Evolutionary conservation across 1,140 invertebrate species (phyloP).

Genomic region (Drosophila sulfurigaster): DNA sequence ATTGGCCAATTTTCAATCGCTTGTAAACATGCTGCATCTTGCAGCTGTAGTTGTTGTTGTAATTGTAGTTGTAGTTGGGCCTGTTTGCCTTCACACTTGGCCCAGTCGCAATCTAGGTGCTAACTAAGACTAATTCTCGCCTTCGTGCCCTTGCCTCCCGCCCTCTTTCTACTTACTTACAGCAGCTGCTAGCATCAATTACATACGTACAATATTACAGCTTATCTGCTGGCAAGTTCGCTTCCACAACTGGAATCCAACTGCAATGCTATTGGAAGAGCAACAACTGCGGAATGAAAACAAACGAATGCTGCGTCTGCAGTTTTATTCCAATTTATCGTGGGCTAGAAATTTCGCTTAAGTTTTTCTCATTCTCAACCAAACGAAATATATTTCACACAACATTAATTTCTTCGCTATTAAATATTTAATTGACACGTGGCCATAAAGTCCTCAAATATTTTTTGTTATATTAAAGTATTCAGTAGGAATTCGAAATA

Average conservation of each 20-base stretch:
- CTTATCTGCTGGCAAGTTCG: not conserved
- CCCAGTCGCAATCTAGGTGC: slow-evolving; percentile 41
- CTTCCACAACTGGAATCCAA: not conserved
- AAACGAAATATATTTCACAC: too few species aligned
- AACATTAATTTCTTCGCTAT: too few species aligned
- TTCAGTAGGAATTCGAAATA: too few species aligned
- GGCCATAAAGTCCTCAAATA: too few species aligned
- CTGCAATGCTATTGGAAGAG: not conserved
- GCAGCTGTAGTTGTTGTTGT: too few species aligned
- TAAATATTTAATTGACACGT: too few species aligned
- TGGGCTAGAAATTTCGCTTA: too few species aligned
- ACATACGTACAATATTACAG: not conserved
- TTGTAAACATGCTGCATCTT: slow-evolving; percentile 44
- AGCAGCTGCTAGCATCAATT: not conserved
- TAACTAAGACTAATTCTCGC: slow-evolving; percentile 65
- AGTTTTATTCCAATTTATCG: too few species aligned
- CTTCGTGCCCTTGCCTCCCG: not conserved
- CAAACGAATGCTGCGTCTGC: too few species aligned
- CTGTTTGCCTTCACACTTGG: slow-evolving; percentile 69
- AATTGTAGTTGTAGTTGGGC: slow-evolving; percentile 18
- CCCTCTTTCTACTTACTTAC: too few species aligned
- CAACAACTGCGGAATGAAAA: not conserved
- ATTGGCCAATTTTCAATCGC: slow-evolving; percentile 14
- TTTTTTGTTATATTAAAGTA: too few species aligned
- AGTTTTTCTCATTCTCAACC: too few species aligned